Evolutionary conservation across 2,113 vertebrate genomes (phyloP), one percentile per base, ranked within the genome.

Genomic region (Cochlearius cochlearius): DNA sequence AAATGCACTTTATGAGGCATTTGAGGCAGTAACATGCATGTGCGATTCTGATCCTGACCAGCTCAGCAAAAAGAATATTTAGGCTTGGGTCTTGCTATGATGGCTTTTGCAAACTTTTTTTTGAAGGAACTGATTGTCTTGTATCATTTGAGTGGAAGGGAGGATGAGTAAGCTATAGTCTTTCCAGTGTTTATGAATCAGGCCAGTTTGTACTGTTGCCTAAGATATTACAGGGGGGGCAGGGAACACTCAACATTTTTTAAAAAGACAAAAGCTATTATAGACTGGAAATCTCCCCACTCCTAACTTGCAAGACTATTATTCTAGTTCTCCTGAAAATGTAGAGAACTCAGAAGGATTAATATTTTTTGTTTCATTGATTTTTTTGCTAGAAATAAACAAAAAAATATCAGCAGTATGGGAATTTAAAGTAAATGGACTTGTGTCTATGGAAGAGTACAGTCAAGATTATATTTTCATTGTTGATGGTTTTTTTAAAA

Each of bases 41-140:
- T 39, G 15, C 0, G 1, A 29, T 34, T 41, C 43, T 78, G 52
- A 55, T 58, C 23, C 45, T 39, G 34, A 74, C 1, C 0, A 1
- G 27, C 32, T 38, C 13, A 67, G 32, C 14, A 75, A 77, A 80
- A 62, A 60, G 11, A 55, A 26, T 79, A 39, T 67, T 72, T 49
- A 72, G 43, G 30, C 7, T 79, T 49, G 22, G 10, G 69, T 74
- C 50, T 38, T 50, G 10, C 7, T 59, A 9, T 9, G 5, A 34
- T 8, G 5, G 3, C 8, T 75, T 92, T 25, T 82, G 15, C 16
- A 80, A 83, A 41, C 1, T 2, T 20, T 60, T 56, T 38, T 77
- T 58, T 4, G 34, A 73, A 86, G 34, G 7, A 68, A 60, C 10
- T 20, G 12, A 27, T 56, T 52, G 5, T 23, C 15, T 49, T 75